These are phyloP conservation scores for Nyctibius bracteatus DNA, from an alignment of 2,113 vertebrate genomes.

Conservation along the genomic window DNA sequence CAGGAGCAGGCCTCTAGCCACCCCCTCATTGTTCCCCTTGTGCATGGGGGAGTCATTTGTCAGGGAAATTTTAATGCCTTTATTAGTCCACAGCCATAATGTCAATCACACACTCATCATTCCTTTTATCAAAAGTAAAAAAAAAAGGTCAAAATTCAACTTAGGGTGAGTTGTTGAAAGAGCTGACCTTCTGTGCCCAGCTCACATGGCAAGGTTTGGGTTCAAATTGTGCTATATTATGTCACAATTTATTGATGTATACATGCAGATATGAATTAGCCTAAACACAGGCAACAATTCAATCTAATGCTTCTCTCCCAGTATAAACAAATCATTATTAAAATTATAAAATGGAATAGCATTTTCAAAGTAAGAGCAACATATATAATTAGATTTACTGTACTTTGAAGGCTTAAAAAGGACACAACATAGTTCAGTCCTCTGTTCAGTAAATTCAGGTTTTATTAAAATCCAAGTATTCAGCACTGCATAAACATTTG, in stretches of 20 bases:
- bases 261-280: slow-evolving; percentile 59
- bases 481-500: slow-evolving; percentile 61
- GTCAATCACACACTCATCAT: accelerated
- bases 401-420: slow-evolving; percentile 65
- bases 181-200: not conserved
- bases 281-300: slow-evolving; percentile 57
- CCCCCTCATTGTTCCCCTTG: not conserved
- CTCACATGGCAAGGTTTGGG: not conserved
- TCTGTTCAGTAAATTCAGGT: slow-evolving; percentile 63
- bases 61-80: not conserved
- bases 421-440: slow-evolving; percentile 59
- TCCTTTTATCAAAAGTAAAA: not conserved
- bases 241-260: slow-evolving; percentile 47
- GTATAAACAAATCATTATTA: slow-evolving; percentile 73
- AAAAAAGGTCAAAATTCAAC: not conserved
- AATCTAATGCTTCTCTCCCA: slow-evolving; percentile 52
- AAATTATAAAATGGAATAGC: slow-evolving; percentile 66
- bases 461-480: slow-evolving; percentile 66
- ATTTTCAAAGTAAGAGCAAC: slow-evolving; percentile 70
- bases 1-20: not conserved
- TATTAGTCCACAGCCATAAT: not conserved
- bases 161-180: not conserved
- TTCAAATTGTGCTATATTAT: slow-evolving; percentile 1
- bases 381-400: slow-evolving; percentile 73
- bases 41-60: accelerated